phyloP scores from a whole-genome alignment of 2,113 vertebrate species.

The Motacilla tschutschensis region DNA sequence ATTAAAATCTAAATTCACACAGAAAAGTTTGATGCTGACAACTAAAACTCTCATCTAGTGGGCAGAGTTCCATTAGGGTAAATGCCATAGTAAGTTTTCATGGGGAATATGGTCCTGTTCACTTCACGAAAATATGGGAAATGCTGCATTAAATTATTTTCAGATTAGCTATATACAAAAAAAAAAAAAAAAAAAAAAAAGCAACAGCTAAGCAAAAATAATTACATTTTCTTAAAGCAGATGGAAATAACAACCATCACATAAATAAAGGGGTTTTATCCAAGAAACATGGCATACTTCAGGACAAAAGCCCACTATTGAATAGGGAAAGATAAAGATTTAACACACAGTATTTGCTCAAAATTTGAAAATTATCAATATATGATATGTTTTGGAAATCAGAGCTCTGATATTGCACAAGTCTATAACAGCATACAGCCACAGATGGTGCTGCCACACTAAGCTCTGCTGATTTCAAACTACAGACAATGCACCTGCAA shows the following conservation, averaged over 20 bases:
- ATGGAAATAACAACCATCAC: background rate
- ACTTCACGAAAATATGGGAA: background rate
- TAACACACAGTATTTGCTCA: background rate
- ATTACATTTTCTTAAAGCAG: background rate
- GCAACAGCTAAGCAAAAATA: background rate
- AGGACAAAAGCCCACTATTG: background rate
- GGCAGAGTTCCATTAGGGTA: background rate
- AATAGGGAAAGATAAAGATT: background rate
- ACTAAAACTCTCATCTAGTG: background rate
- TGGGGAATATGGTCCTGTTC: background rate
- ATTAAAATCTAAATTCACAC: background rate
- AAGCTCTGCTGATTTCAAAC: background rate
- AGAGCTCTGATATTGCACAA: background rate
- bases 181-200: too few species aligned
- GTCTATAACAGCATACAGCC: background rate
- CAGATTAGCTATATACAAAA: background rate
- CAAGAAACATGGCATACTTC: background rate
- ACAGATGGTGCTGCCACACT: background rate
- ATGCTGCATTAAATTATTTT: background rate
- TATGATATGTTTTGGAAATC: background rate
- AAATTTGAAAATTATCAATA: background rate
- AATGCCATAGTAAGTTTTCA: background rate
- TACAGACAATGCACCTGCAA: background rate
- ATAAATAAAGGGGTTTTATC: background rate
- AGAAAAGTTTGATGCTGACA: background rate